These are phyloP conservation scores for Laticauda colubrina DNA, from an alignment of 2,113 vertebrate genomes.

Conservation along the genomic window DNA sequence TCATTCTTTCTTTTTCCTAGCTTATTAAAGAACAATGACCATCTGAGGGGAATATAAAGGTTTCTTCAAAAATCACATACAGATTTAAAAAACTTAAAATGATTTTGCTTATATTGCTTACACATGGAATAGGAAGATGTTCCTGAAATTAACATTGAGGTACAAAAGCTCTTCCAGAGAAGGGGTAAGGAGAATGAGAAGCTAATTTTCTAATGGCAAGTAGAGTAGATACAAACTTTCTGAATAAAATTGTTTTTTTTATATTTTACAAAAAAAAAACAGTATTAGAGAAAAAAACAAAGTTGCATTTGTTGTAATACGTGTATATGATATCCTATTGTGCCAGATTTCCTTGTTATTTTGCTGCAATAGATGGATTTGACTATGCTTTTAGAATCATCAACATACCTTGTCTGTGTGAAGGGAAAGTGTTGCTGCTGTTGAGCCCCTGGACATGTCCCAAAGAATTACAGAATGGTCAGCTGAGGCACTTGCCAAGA, in stretches of 20 bases:
- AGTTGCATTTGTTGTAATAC: not conserved
- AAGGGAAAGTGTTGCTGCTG: constrained; percentile 78
- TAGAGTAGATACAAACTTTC: not conserved
- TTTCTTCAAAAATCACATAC: not conserved
- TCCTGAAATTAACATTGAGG: not conserved
- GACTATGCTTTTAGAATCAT: not conserved
- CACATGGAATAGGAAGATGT: not conserved
- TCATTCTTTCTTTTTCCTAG: not conserved
- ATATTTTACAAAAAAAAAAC: not conserved
- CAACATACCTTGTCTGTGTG: constrained; percentile 90
- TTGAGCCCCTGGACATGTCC: constrained; percentile 86
- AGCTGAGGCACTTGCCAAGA: constrained; percentile 91
- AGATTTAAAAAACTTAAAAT: not conserved
- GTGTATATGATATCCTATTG: not conserved
- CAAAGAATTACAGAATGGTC: constrained; percentile 87
- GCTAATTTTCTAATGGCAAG: not conserved
- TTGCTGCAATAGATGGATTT: not conserved
- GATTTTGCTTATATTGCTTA: not conserved
- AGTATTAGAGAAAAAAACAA: not conserved
- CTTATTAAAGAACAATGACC: not conserved
- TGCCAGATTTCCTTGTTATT: not conserved
- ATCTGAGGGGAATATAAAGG: not conserved
- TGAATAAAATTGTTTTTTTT: not conserved
- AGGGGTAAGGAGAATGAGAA: not conserved
- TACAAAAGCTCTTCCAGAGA: too few relatives aligned